These are phyloP conservation scores for Staurois parvus DNA, from an alignment of 2,797 vertebrate genomes.

Conservation along the genomic window DNA sequence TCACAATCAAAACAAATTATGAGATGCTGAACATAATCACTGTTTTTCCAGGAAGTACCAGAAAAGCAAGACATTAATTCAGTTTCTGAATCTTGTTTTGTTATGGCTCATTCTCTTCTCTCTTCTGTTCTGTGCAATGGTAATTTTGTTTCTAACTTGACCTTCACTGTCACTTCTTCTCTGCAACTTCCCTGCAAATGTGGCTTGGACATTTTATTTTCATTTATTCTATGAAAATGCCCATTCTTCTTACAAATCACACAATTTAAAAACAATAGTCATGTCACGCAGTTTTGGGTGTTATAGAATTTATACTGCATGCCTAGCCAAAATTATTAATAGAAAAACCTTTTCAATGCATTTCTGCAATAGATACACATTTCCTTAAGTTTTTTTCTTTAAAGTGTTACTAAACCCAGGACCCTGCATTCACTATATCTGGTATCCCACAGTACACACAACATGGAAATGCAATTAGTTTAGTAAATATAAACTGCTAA, in stretches of 20 bases:
- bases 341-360: too few species aligned
- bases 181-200: neutral
- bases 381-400: too few species aligned
- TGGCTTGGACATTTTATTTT: neutral
- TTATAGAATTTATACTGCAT: neutral
- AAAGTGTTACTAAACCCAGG: too few species aligned
- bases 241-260: neutral
- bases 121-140: constrained; percentile 18
- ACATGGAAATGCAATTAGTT: too few species aligned
- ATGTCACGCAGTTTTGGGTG: neutral
- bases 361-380: too few species aligned
- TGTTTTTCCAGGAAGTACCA: constrained; percentile 14
- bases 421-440: too few species aligned
- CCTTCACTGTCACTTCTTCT: constrained; percentile 15
- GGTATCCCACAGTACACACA: too few species aligned
- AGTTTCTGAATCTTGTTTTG: constrained; percentile 14
- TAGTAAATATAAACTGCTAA: too few species aligned
- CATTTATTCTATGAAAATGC: neutral
- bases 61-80: constrained; percentile 5
- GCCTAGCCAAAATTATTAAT: neutral
- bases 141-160: constrained; percentile 33
- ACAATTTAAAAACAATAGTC: neutral
- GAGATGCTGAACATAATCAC: constrained; percentile 6
- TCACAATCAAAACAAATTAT: constrained; percentile 6
- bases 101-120: constrained; percentile 15